These are phyloP conservation scores for Megalops atlanticus DNA, from an alignment of 2,113 vertebrate genomes.

Conservation along the genomic window DNA sequence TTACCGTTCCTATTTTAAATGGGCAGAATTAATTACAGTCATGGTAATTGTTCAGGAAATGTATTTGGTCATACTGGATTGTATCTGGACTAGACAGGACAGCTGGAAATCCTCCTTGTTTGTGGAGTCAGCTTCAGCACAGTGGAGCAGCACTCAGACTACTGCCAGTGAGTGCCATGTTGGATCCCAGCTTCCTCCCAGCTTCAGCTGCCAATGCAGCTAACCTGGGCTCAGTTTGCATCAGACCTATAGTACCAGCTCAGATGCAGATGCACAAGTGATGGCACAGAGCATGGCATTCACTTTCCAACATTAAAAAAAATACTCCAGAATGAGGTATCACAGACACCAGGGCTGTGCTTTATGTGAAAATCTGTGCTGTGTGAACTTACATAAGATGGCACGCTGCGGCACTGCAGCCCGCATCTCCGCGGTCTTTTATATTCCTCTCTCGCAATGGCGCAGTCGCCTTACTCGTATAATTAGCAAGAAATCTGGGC, in stretches of 20 bases:
- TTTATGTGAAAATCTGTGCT: not conserved
- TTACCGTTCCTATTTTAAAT: constrained; percentile 5
- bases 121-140: not conserved
- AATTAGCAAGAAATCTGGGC: not conserved
- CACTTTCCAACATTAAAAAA: not conserved
- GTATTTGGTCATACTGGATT: not conserved
- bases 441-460: not conserved
- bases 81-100: not conserved
- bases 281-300: not conserved
- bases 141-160: not conserved
- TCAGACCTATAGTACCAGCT: not conserved
- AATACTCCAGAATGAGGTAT: not conserved
- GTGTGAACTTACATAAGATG: not conserved
- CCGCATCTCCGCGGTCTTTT: not conserved
- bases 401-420: no score
- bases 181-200: not conserved
- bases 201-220: not conserved
- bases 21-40: not conserved
- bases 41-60: constrained; percentile 5
- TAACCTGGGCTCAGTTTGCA: not conserved
- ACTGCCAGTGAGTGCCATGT: not conserved
- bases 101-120: not conserved
- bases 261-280: not conserved
- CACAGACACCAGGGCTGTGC: not conserved
- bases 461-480: not conserved